A percentile compares a stretch with the other conserved stretches of the same genome.
phyloP scores from a whole-genome alignment of 2,113 vertebrate genomes.

The Emberiza fucata region DNA sequence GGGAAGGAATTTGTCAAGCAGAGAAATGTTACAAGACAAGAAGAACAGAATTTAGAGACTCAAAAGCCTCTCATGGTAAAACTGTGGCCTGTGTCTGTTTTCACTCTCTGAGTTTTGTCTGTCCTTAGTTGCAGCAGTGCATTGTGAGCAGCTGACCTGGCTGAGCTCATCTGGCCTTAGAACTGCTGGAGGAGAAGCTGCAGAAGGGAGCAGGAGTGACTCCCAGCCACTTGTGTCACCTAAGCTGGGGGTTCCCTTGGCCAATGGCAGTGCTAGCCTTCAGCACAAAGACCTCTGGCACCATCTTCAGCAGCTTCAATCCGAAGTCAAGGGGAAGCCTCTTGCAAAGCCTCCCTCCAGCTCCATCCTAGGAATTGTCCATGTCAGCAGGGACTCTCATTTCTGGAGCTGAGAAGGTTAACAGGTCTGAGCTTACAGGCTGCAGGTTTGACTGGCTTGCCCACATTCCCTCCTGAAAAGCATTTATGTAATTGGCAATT shows the following conservation, averaged over 20 bases:
- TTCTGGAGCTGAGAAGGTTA: not conserved
- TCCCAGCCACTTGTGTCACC: not conserved
- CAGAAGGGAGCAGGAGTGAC: not conserved
- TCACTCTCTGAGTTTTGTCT: not conserved
- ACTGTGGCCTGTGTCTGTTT: not conserved
- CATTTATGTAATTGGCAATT: not conserved
- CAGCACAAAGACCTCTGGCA: not conserved
- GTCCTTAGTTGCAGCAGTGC: not conserved
- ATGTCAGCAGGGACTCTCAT: not conserved
- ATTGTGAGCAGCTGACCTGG: not conserved
- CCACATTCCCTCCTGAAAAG: not conserved
- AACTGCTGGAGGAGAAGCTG: rapidly evolving
- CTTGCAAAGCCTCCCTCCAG: not conserved
- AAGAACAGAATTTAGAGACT: not conserved
- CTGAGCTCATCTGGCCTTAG: not conserved
- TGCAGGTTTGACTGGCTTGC: not conserved
- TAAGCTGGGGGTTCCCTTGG: not conserved
- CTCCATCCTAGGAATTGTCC: not conserved
- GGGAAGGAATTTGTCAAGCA: not conserved
- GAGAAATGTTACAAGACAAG: not conserved
- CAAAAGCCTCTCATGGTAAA: not conserved
- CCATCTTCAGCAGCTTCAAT: not conserved
- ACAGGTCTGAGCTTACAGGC: not conserved
- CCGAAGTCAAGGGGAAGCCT: not conserved
- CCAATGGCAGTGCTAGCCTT: not conserved